Conservation (phyloP, 2,888 invertebrate genomes). For the Athalia cordata region DNA sequence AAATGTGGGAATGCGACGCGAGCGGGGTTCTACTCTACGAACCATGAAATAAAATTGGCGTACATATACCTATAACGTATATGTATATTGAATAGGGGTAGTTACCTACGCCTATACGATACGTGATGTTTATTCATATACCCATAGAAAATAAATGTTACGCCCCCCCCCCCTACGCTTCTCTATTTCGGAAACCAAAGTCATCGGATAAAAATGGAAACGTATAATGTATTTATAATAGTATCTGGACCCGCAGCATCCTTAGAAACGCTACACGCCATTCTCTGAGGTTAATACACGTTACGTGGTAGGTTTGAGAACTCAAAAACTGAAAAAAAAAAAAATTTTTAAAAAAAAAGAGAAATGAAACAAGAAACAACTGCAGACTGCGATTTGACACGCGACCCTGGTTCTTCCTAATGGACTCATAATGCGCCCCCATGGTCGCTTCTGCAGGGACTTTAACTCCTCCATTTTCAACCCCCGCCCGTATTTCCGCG, state of each 20-base stretch:
- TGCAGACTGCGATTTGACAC: slow-evolving; percentile 39
- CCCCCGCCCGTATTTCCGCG: slow-evolving; percentile 35
- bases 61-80: neutral
- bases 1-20: slow-evolving; percentile 28
- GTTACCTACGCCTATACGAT: neutral
- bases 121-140: neutral
- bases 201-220: neutral
- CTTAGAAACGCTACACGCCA: slow-evolving; percentile 11
- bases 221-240: neutral
- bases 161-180: neutral
- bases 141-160: neutral
- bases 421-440: slow-evolving; percentile 44
- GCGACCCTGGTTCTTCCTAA: slow-evolving; percentile 31
- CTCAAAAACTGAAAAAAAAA: too few species aligned
- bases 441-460: slow-evolving; percentile 18
- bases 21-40: neutral
- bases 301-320: neutral
- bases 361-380: neutral
- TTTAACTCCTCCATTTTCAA: slow-evolving; percentile 17
- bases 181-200: neutral
- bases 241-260: slow-evolving; percentile 33
- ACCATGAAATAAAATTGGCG: slow-evolving; percentile 38
- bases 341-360: too few species aligned
- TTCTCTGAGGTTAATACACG: neutral
- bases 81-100: neutral